A percentile compares a stretch with the other conserved stretches of the same genome.
phyloP scores from a whole-genome alignment of 2,888 invertebrate genomes.

The Xestia xanthographa region DNA sequence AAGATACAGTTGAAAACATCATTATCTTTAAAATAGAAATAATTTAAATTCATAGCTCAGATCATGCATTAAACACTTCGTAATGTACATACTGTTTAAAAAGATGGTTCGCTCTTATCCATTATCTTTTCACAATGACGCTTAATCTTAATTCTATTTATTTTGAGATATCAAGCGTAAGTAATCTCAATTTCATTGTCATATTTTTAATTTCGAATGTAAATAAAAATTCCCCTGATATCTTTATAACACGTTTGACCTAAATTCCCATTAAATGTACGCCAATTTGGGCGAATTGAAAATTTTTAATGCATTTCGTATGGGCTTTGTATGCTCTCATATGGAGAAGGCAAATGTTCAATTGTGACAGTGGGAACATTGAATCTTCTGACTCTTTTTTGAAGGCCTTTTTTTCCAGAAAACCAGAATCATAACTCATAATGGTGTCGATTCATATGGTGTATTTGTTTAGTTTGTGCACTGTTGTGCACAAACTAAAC shows the following conservation, averaged over 20 bases:
- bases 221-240: constrained; percentile 1
- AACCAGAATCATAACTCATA: too few species aligned
- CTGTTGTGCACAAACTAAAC: too few species aligned
- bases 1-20: background rate
- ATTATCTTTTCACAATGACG: constrained; percentile 20
- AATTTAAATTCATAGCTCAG: background rate
- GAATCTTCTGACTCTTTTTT: background rate
- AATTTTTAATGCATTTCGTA: background rate
- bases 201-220: constrained; percentile 10
- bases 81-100: background rate
- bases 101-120: background rate
- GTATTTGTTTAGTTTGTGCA: too few species aligned
- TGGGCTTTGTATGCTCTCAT: background rate
- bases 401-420: too few species aligned
- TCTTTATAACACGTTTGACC: constrained; percentile 12
- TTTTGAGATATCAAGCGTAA: constrained; percentile 11
- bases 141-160: constrained; percentile 38
- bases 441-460: too few species aligned
- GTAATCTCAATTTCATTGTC: constrained; percentile 25
- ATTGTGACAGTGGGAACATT: background rate
- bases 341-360: background rate
- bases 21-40: background rate
- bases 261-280: background rate
- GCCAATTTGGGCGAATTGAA: background rate
- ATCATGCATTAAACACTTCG: background rate